Conservation (phyloP, 2,888 invertebrate species). For the Synergus japonicus region DNA sequence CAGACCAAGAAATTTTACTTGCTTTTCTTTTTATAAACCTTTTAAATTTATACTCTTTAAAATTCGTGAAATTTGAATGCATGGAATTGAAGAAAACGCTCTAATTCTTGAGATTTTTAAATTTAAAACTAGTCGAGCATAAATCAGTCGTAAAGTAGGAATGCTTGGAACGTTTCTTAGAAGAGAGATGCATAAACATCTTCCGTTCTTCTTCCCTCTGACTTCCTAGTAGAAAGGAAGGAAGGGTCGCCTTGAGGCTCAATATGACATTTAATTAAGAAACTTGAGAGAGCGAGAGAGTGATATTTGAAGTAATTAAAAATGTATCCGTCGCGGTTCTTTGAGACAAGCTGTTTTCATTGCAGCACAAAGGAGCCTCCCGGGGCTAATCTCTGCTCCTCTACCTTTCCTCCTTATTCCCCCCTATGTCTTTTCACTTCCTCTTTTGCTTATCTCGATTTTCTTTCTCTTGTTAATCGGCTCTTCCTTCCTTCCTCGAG, state of each 20-base stretch:
- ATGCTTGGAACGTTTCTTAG: not conserved
- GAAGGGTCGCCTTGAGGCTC: slow-evolving; percentile 59
- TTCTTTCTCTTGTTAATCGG: slow-evolving; percentile 46
- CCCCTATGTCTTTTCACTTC: slow-evolving; percentile 49
- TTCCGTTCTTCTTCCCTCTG: not conserved
- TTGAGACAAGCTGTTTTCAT: slow-evolving; percentile 73
- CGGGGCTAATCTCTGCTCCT: slow-evolving; percentile 68
- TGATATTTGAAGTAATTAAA: slow-evolving; percentile 77
- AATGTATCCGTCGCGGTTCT: slow-evolving; percentile 76
- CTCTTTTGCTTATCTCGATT: slow-evolving; percentile 44
- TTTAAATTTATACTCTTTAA: too few relatives aligned
- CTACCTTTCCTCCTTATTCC: slow-evolving; percentile 46
- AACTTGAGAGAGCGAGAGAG: slow-evolving; percentile 66
- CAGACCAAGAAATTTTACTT: too few relatives aligned
- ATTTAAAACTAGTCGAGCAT: not conserved
- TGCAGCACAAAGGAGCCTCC: slow-evolving; percentile 71
- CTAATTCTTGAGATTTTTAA: too few relatives aligned
- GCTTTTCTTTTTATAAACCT: too few relatives aligned
- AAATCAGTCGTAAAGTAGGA: not conserved
- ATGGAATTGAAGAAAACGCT: too few relatives aligned
- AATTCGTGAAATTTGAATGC: too few relatives aligned
- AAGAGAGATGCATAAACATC: not conserved
- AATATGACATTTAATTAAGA: slow-evolving; percentile 77
- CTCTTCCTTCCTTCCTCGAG: slow-evolving; percentile 39
- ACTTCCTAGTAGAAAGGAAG: slow-evolving; percentile 19